Conservation (phyloP, 1,140 invertebrate genomes). For the Drosophila melanica region DNA sequence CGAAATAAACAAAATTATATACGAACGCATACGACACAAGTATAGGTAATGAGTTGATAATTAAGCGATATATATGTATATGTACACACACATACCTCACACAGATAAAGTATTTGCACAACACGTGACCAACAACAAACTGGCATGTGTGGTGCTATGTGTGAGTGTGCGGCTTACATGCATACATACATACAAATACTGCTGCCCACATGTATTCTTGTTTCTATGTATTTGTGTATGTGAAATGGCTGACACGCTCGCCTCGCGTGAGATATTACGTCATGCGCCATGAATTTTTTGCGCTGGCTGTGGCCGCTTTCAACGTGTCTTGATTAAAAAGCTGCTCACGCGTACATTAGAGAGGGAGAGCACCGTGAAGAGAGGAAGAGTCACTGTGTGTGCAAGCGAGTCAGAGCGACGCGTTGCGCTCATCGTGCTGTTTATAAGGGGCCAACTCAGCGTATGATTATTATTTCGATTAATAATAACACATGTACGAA, state of each 20-base stretch:
- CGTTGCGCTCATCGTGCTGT: slow-evolving; percentile 15
- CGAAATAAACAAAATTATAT: slow-evolving; percentile 28
- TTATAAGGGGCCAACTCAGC: slow-evolving; percentile 57
- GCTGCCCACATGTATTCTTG: slow-evolving; percentile 6
- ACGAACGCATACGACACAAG: not conserved
- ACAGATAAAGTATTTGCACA: slow-evolving; percentile 65
- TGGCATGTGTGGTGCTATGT: slow-evolving; percentile 26
- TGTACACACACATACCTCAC: slow-evolving; percentile 17
- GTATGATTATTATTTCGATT: slow-evolving; percentile 80
- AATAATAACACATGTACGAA: slow-evolving; percentile 42
- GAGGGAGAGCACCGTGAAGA: not conserved
- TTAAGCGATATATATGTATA: slow-evolving; percentile 12
- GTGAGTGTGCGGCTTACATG: slow-evolving; percentile 13
- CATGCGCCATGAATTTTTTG: slow-evolving; percentile 78
- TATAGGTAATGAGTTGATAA: slow-evolving; percentile 44
- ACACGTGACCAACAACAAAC: slow-evolving; percentile 81
- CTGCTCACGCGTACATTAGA: slow-evolving; percentile 32
- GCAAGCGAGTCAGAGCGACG: slow-evolving; percentile 4
- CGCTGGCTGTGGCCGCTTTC: slow-evolving; percentile 63
- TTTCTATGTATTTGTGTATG: slow-evolving; percentile 27
- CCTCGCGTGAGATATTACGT: slow-evolving; percentile 79
- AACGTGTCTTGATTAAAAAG: slow-evolving; percentile 73
- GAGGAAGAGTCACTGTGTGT: slow-evolving; percentile 1
- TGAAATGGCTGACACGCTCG: slow-evolving; percentile 67
- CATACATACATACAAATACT: slow-evolving; percentile 5